Evolutionary conservation across 1,140 invertebrate genomes (phyloP).

Genomic region (Drosophila repletoides): DNA sequence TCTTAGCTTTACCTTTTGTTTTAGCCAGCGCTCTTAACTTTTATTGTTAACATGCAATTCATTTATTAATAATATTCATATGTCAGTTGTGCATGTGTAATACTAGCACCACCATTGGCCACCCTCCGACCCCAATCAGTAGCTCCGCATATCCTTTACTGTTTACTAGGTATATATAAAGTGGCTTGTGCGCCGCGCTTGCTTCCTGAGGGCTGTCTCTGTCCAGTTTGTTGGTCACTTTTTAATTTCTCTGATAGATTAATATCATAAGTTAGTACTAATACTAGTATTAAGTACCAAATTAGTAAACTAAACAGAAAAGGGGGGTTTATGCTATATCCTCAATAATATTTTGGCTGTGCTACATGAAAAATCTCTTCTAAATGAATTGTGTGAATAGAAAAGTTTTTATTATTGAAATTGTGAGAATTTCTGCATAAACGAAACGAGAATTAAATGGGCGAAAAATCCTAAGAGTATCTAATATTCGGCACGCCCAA

Average conservation of each 20-base stretch:
- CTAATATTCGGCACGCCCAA: no score
- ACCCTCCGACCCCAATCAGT: background rate
- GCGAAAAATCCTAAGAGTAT: no score
- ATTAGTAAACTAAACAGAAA: no score
- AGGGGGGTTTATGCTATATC: no score
- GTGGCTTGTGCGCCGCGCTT: background rate
- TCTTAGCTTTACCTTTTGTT: slow-evolving; percentile 33
- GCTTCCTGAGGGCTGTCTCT: background rate
- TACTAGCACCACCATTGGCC: background rate
- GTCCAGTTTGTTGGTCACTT: slow-evolving; percentile 4
- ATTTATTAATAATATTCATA: slow-evolving; percentile 80
- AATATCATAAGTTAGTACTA: no score
- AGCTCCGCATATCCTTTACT: background rate
- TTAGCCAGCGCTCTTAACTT: slow-evolving; percentile 58
- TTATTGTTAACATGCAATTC: slow-evolving; percentile 80
- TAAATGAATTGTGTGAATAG: no score
- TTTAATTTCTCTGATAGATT: background rate
- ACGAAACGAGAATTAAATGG: no score
- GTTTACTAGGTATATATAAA: background rate
- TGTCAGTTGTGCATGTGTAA: slow-evolving; percentile 55
- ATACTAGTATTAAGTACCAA: no score
- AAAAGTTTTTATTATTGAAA: no score
- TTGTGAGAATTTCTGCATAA: no score
- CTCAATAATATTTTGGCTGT: no score
- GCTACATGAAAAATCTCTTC: no score